Evolutionary conservation across 2,888 invertebrate species (phyloP).

Genomic region (Temnothorax unifasciatus): DNA sequence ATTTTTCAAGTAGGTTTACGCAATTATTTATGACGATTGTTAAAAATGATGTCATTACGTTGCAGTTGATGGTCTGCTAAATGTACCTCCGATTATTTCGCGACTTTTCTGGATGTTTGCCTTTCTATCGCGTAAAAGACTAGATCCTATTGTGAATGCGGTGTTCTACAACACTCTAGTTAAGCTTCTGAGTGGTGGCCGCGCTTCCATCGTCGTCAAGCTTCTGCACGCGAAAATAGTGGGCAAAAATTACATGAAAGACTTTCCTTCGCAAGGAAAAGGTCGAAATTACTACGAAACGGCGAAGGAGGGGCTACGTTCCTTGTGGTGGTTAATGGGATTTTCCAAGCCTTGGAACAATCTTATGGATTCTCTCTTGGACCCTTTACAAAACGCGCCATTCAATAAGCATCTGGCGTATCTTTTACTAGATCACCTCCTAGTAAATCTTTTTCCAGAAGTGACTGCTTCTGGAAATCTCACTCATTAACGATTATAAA

Average conservation of each 20-base stretch:
- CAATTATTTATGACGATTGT: neutral
- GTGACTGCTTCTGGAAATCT: slow-evolving; percentile 39
- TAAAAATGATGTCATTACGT: slow-evolving; percentile 33
- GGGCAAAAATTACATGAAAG: slow-evolving; percentile 64
- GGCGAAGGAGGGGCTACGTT: slow-evolving; percentile 80
- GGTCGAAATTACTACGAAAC: slow-evolving; percentile 76
- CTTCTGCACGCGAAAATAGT: slow-evolving; percentile 81
- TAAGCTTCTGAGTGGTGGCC: slow-evolving; percentile 82
- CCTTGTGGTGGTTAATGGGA: slow-evolving; percentile 81
- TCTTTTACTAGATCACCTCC: slow-evolving; percentile 92
- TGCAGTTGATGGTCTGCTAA: slow-evolving; percentile 81
- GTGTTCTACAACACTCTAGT: slow-evolving; percentile 77
- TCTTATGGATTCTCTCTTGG: slow-evolving; percentile 82
- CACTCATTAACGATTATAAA: neutral
- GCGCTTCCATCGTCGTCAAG: slow-evolving; percentile 83
- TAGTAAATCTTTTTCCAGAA: slow-evolving; percentile 93
- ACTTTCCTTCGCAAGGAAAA: slow-evolving; percentile 55
- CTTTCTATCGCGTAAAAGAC: slow-evolving; percentile 74
- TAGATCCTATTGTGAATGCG: slow-evolving; percentile 80
- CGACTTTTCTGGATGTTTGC: slow-evolving; percentile 81
- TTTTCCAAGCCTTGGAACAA: slow-evolving; percentile 80
- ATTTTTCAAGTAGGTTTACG: neutral
- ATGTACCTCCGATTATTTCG: slow-evolving; percentile 74
- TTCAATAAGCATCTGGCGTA: slow-evolving; percentile 91
- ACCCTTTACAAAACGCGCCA: slow-evolving; percentile 87